Evolutionary conservation across 23 tunicate genomes (phyloP).

Genomic region (Ciona savignyi): DNA sequence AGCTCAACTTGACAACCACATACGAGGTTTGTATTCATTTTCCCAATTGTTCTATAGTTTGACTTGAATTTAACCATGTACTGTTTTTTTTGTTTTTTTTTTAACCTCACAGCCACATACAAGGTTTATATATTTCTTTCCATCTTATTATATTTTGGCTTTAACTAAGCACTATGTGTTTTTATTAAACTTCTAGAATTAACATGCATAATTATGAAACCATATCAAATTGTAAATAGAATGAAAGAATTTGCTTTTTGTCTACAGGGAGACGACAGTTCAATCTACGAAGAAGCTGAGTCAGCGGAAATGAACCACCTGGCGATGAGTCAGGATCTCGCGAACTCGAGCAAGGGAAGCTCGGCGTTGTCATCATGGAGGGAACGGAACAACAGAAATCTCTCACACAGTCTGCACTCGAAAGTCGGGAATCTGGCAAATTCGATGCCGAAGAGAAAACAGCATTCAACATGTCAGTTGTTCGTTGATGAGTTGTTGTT

Average conservation of each 20-base stretch:
- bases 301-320: slow-evolving; percentile 16
- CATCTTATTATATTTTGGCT: too few relatives aligned
- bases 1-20: slow-evolving; percentile 48
- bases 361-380: slow-evolving; percentile 72
- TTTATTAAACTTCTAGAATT: too few relatives aligned
- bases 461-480: slow-evolving; percentile 39
- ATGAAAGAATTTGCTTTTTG: too few relatives aligned
- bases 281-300: slow-evolving; percentile 33
- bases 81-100: too few relatives aligned
- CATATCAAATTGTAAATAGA: too few relatives aligned
- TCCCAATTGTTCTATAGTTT: too few relatives aligned
- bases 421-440: slow-evolving; percentile 16
- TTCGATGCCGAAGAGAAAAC: slow-evolving; percentile 32
- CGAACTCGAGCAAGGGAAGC: slow-evolving; percentile 31
- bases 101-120: too few relatives aligned
- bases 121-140: too few relatives aligned
- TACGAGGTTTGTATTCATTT: slow-evolving; percentile 72
- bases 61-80: too few relatives aligned
- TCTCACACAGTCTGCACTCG: slow-evolving; percentile 26
- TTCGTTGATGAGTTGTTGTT: too few relatives aligned
- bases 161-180: too few relatives aligned
- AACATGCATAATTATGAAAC: too few relatives aligned
- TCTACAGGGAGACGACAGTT: slow-evolving; percentile 11
- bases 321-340: slow-evolving; percentile 42
- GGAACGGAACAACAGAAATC: slow-evolving; percentile 31